These are phyloP conservation scores for Capra hircus DNA, from an alignment of 2,113 vertebrate species.

Conservation along the genomic window DNA sequence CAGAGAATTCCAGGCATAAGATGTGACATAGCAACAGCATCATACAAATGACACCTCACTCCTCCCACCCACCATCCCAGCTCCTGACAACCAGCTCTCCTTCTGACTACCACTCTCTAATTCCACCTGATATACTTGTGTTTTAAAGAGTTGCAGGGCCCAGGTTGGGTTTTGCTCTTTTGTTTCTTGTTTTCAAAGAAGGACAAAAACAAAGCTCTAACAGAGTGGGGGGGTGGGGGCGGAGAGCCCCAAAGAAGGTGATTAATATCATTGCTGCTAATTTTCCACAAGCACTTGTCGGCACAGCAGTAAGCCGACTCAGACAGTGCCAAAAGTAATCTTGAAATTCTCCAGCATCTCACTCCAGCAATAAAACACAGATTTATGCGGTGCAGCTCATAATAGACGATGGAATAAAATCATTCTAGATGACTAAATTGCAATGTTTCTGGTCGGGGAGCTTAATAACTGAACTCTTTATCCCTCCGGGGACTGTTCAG, in stretches of 20 bases:
- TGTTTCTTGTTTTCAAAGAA: conserved; percentile 50
- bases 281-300: conserved; percentile 56
- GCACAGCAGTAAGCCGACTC: conserved; percentile 48
- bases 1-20: neutral
- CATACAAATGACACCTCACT: neutral
- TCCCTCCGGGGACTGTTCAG: conserved; percentile 70
- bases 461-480: conserved; percentile 76
- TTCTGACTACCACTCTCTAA: neutral
- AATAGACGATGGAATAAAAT: conserved; percentile 75
- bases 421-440: conserved; percentile 71
- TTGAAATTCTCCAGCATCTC: conserved; percentile 61
- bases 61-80: neutral
- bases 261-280: conserved; percentile 64
- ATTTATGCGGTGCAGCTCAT: conserved; percentile 60
- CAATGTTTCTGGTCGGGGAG: conserved; percentile 68
- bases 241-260: conserved; percentile 15
- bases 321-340: conserved; percentile 47
- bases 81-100: neutral
- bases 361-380: conserved; percentile 61
- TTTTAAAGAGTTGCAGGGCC: neutral
- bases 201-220: conserved; percentile 32
- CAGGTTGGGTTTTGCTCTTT: neutral
- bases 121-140: neutral
- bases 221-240: neutral
- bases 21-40: neutral